Percentiles rank a stretch among this genome's conserved stretches.
Evolutionary conservation across 2,888 invertebrate genomes (phyloP).

Genomic region (Orthosia gothica): DNA sequence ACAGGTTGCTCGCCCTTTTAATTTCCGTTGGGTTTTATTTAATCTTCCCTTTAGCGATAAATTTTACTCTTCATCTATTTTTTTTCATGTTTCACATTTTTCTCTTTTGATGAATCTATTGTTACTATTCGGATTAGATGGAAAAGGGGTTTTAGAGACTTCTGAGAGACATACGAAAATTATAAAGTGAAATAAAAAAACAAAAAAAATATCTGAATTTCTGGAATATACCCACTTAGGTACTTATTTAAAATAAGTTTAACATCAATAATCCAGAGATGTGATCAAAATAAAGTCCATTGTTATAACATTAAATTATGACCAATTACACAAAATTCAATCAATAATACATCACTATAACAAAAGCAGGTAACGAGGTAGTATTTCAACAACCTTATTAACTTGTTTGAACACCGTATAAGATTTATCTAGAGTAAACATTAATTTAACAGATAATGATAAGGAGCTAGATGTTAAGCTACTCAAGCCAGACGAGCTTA

Average conservation of each 20-base stretch:
- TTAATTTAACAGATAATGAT: conserved; percentile 50
- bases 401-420: conserved; percentile 23
- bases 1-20: conserved; percentile 73
- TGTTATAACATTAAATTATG: conserved; percentile 15
- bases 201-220: neutral
- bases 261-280: neutral
- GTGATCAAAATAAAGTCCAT: conserved; percentile 17
- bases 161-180: neutral
- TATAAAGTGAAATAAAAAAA: neutral
- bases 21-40: conserved; percentile 70
- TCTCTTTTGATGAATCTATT: conserved; percentile 37
- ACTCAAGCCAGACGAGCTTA: conserved; percentile 42
- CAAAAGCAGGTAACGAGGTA: conserved; percentile 8
- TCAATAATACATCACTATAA: conserved; percentile 21
- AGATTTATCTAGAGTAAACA: conserved; percentile 53
- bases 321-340: conserved; percentile 11
- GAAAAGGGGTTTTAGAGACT: conserved; percentile 2
- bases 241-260: neutral
- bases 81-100: conserved; percentile 31
- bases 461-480: conserved; percentile 21
- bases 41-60: conserved; percentile 59
- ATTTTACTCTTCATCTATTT: conserved; percentile 44
- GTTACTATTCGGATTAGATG: conserved; percentile 9
- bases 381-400: conserved; percentile 27
- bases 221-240: neutral